Evolutionary conservation across 2,797 vertebrate genomes (phyloP).

Genomic region (Lophotriccus pileatus): DNA sequence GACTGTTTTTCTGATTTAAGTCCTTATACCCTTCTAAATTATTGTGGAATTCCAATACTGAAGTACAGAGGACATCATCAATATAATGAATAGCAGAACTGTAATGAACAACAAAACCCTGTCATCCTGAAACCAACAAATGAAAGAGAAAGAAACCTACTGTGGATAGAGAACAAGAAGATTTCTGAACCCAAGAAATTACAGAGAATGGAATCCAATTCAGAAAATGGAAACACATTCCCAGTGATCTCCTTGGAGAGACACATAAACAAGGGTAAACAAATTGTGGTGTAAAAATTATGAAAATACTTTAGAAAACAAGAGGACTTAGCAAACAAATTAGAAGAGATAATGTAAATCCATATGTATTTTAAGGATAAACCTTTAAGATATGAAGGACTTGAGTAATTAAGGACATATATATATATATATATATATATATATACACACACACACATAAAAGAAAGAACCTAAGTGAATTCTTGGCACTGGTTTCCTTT

Average conservation of each 20-base stretch:
- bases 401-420: not conserved
- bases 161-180: not conserved
- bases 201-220: not conserved
- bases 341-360: not conserved
- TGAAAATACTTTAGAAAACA: not conserved
- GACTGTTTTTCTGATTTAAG: slow-evolving; percentile 27
- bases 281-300: not conserved
- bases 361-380: not conserved
- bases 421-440: not conserved
- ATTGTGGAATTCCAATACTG: not conserved
- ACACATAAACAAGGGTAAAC: not conserved
- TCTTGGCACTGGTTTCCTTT: not conserved
- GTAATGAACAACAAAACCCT: not conserved
- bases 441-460: not conserved
- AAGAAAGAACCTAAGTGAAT: not conserved
- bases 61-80: not conserved
- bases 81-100: not conserved
- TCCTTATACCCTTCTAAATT: slow-evolving; percentile 8
- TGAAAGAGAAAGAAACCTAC: not conserved
- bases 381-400: not conserved
- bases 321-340: not conserved
- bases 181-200: not conserved
- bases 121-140: not conserved
- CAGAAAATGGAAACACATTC: not conserved
- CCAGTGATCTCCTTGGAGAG: not conserved